Percentiles rank a stretch among this genome's conserved stretches.
phyloP scores from a whole-genome alignment of 2,797 vertebrate species.

The Alfaro cultratus region DNA sequence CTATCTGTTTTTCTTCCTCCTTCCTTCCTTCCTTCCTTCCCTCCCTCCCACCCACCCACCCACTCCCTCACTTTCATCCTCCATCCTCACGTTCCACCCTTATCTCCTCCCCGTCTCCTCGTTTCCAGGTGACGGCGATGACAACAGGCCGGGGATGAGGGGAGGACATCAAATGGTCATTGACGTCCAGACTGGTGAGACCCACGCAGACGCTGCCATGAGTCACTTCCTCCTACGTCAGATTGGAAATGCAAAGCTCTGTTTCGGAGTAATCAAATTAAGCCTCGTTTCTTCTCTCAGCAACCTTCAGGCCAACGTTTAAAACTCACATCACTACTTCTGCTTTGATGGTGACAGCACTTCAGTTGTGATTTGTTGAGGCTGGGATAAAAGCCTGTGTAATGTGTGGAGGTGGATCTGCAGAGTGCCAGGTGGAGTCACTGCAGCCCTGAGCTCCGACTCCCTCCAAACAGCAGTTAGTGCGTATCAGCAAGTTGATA shows the following conservation, averaged over 20 bases:
- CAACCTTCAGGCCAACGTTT: constrained; percentile 1
- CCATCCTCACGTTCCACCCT: constrained; percentile 17
- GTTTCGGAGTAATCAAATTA: constrained; percentile 45
- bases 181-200: constrained; percentile 95
- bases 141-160: constrained; percentile 97
- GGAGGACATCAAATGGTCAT: constrained; percentile 99
- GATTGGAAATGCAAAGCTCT: constrained; percentile 18
- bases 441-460: neutral
- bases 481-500: neutral
- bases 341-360: constrained; percentile 12
- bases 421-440: neutral
- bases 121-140: constrained; percentile 90
- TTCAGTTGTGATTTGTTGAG: constrained; percentile 14
- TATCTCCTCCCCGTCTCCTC: constrained; percentile 19
- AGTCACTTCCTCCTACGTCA: constrained; percentile 46
- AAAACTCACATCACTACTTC: constrained; percentile 15
- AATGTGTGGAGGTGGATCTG: neutral
- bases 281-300: neutral
- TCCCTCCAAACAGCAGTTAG: neutral
- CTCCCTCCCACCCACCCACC: neutral
- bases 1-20: no score
- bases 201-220: constrained; percentile 30
- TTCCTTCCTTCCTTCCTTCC: no score
- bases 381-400: neutral
- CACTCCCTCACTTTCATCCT: neutral